Evolutionary conservation across 1,140 invertebrate genomes (phyloP), one percentile per base, ranked within the genome.

Genomic region (Bombus breviceps): DNA sequence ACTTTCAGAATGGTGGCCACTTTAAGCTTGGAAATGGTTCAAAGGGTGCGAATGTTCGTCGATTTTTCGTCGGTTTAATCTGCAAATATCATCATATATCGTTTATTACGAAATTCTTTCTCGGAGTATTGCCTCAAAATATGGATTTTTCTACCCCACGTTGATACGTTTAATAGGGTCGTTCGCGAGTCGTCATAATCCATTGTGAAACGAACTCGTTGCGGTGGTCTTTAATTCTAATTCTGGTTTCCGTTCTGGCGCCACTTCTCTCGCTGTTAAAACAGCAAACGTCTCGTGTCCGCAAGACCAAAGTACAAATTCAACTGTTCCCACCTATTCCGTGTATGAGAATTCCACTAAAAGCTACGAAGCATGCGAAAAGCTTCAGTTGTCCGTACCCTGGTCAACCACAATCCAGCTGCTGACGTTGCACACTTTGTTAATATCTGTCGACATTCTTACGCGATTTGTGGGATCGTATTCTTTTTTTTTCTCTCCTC

Each of bases 221-320:
- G 69, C 32, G 74, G 80, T 68, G 13, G 76, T 53, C 68, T 41
- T 69, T 80, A 79, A 71, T 85, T 77, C 68, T 72, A 73, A 59
- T 79, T 69, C 32, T 28, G 62, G 39, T 47, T 85, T 69, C 83
- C 57, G 18, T 78, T 34, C 28, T 47, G 43, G 59, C 72, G 32
- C 57, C 32, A 41, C 73, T 57, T 86, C 66, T 32, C 59, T 9
- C 18, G 5, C 37, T 32, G 77, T 88, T 66, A 77, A 86, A 76
- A 85, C 47, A 59, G 57, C 39, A 76, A 73, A 86, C 28, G 83
- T 86, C 84, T 83, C 78, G 84, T 71, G 81, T 79, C 79, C 69
- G 53, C 25, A 62, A 43, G 81, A 78, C 47, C 80, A 82, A 89
- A 89, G 88, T 89, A 87, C 84, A 89, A 89, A 81, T 85, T 89